Conservation (phyloP, 2,113 vertebrate species). For the Eptesicus fuscus region DNA sequence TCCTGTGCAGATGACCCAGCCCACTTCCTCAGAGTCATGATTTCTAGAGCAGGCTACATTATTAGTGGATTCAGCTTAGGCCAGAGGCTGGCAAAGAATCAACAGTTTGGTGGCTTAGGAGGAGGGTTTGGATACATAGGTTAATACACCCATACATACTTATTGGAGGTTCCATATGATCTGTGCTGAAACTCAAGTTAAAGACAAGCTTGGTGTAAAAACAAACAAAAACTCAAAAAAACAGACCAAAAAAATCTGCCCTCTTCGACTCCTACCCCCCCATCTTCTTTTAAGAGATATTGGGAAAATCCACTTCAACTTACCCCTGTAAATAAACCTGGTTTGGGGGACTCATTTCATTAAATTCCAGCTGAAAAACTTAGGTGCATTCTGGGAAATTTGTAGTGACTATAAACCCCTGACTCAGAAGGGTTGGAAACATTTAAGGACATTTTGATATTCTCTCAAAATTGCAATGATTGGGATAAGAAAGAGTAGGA, state of each 20-base stretch:
- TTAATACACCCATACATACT: not conserved
- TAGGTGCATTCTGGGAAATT: not conserved
- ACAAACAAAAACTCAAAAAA: not conserved
- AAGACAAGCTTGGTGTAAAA: not conserved
- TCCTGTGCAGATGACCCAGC: not conserved
- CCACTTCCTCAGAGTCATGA: not conserved
- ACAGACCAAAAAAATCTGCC: not conserved
- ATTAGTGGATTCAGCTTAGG: not conserved
- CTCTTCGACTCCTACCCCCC: not conserved
- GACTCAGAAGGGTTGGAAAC: not conserved
- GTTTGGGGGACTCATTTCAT: not conserved
- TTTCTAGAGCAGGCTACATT: not conserved
- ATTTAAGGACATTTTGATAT: not conserved
- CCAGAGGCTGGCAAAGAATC: not conserved
- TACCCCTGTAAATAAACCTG: not conserved
- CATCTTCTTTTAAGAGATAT: not conserved
- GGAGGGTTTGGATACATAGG: not conserved
- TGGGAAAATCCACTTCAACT: not conserved
- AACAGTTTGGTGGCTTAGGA: not conserved
- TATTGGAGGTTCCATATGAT: not conserved
- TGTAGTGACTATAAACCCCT: not conserved
- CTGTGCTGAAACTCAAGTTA: not conserved
- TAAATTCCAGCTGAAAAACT: not conserved
- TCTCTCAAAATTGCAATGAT: not conserved
- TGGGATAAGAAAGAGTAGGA: not conserved